Evolutionary conservation across 2,888 invertebrate genomes (phyloP).

Genomic region (Sesamia inferens): DNA sequence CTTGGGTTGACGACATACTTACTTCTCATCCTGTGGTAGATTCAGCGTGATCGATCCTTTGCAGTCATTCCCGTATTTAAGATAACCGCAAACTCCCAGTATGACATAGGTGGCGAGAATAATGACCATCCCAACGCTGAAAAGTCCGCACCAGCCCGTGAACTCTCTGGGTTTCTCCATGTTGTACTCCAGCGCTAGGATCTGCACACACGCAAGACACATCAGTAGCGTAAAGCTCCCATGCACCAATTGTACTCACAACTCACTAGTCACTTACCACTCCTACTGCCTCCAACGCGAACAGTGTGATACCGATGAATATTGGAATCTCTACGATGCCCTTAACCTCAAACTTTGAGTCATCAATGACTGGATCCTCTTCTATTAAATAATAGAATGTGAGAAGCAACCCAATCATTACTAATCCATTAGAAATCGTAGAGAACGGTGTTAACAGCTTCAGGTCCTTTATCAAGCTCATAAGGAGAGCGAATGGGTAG

Average conservation of each 20-base stretch:
- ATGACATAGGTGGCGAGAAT: slow-evolving; percentile 94
- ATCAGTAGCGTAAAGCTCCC: not conserved
- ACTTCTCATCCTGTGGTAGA: slow-evolving; percentile 91
- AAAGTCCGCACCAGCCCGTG: slow-evolving; percentile 93
- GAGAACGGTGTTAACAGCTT: slow-evolving; percentile 95
- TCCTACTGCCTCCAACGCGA: slow-evolving; percentile 95
- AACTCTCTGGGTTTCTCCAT: slow-evolving; percentile 96
- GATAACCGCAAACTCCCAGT: slow-evolving; percentile 96
- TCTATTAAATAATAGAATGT: slow-evolving; percentile 93
- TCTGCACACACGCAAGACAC: slow-evolving; percentile 83
- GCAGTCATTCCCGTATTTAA: slow-evolving; percentile 93
- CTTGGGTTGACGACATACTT: slow-evolving; percentile 68
- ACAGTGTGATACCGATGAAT: slow-evolving; percentile 96
- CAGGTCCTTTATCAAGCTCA: slow-evolving; percentile 92
- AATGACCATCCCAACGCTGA: slow-evolving; percentile 94
- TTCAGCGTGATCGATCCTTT: slow-evolving; percentile 96
- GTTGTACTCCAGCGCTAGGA: slow-evolving; percentile 97
- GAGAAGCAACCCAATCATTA: slow-evolving; percentile 92
- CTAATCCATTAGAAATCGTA: slow-evolving; percentile 93
- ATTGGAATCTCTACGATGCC: slow-evolving; percentile 91
- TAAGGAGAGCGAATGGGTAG: slow-evolving; percentile 90
- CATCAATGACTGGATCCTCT: slow-evolving; percentile 89
- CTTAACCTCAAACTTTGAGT: slow-evolving; percentile 84
- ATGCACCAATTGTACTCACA: not conserved
- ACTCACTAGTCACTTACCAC: slow-evolving; percentile 88